Base-by-base conservation (phyloP, 1,140 invertebrate genomes). In the Scaptomyza hsui region DNA sequence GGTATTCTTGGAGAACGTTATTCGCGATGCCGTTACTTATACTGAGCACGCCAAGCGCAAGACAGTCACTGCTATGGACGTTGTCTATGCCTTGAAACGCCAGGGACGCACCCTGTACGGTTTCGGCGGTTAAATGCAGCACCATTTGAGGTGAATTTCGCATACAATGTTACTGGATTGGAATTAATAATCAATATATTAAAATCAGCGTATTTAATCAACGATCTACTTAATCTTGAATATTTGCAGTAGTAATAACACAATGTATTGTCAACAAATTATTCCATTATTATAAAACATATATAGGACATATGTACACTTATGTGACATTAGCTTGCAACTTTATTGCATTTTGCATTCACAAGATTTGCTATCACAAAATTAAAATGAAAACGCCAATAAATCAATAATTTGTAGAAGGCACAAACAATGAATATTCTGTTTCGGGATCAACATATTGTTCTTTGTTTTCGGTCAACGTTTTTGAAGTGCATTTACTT, bases 1-100 rank as follows among this genome's bases (percentile, higher is more conserved):
- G 91, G 94, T 96, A 0, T 97, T 97, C 91, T 91, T 97, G 53
- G 95, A 96, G 90, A 96, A 96, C 85, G 95, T 97, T 0, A 97
- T 97, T 81, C 93, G 95, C 57, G 96, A 96, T 91, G 95, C 95
- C 9, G 95, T 97, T 52, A 96, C 95, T n/a, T 97, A 96, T 92
- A 96, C 95, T 9, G 95, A 95, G 90, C 95, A 96, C 91, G 95
- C 95, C 71, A 96, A 96, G 92, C 92, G 96, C 70, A 97, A 97
- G 92, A 97, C 96, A 15, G 94, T 95, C 35, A 97, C 96, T 7
- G 95, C 96, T 52, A 97, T 97, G 96, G 96, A 97, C 88, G 95
- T 97, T 12, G 96, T 97, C 16, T 97, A 97, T 82, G 96, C 96
- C 21, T 92, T 97, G 72, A 97, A 97, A 91, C 92, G 96, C 48